These are phyloP conservation scores for Patella pellucida DNA, from an alignment of 2,888 invertebrate species.

Conservation along the genomic window DNA sequence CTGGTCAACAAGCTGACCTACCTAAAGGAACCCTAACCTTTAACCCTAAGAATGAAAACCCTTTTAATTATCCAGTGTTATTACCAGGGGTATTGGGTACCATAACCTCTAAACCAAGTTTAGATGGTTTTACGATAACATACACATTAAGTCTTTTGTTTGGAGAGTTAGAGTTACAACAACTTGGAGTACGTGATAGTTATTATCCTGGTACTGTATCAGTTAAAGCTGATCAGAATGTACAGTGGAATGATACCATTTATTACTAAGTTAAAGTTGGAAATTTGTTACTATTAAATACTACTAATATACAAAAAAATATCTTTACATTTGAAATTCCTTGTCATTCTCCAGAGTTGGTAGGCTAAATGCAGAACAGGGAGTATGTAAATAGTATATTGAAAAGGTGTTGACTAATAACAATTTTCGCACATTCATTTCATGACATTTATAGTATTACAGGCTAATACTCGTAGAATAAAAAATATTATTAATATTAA, in stretches of 20 bases:
- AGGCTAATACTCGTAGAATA: too few relatives aligned
- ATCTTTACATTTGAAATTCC: too few relatives aligned
- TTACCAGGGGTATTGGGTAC: background rate
- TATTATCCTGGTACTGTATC: background rate
- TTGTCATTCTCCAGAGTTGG: too few relatives aligned
- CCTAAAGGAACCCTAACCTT: background rate
- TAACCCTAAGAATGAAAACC: background rate
- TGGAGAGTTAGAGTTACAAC: background rate
- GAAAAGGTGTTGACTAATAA: too few relatives aligned
- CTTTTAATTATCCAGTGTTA: background rate
- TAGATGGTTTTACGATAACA: background rate
- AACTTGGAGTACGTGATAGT: background rate
- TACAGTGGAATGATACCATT: background rate
- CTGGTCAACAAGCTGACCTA: background rate
- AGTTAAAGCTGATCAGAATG: background rate
- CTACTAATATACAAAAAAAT: too few relatives aligned
- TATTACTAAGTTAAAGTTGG: too few relatives aligned
- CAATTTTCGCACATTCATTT: too few relatives aligned
- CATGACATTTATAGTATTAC: too few relatives aligned
- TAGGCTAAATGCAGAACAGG: too few relatives aligned
- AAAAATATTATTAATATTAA: too few relatives aligned
- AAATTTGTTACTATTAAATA: too few relatives aligned
- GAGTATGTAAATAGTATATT: too few relatives aligned
- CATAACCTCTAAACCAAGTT: background rate
- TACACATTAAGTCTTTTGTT: background rate